phyloP scores from a whole-genome alignment of 2,113 vertebrate genomes.

The Poeciliopsis turrubarensis region DNA sequence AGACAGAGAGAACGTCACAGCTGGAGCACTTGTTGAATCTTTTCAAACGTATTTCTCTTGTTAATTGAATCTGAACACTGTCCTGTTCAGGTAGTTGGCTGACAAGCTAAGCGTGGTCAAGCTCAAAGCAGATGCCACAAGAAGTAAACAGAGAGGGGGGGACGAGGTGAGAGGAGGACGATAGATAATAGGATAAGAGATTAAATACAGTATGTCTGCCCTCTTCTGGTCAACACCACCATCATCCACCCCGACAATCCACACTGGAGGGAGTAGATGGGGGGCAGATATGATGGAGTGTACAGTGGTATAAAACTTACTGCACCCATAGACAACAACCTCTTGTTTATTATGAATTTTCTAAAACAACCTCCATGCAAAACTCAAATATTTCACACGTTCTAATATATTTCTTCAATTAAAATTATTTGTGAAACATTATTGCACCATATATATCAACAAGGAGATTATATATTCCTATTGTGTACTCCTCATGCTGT shows the following conservation, averaged over 20 bases:
- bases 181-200: slow-evolving; percentile 64
- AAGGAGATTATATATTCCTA: slow-evolving; percentile 64
- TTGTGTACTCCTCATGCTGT: slow-evolving; percentile 67
- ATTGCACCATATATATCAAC: slow-evolving; percentile 32
- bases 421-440: slow-evolving; percentile 58
- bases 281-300: not conserved
- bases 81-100: slow-evolving; percentile 7
- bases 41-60: not conserved
- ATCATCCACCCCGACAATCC: slow-evolving; percentile 51
- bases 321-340: not conserved
- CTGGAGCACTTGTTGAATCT: not conserved
- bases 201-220: slow-evolving; percentile 87
- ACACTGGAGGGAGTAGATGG: slow-evolving; percentile 8
- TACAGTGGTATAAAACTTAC: not conserved
- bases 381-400: slow-evolving; percentile 1
- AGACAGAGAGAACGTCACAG: not conserved
- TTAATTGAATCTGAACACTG: not conserved
- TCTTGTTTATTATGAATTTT: not conserved
- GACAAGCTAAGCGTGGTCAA: not conserved
- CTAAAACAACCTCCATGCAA: slow-evolving; percentile 23
- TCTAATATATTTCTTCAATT: slow-evolving; percentile 42
- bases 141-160: not conserved
- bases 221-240: slow-evolving; percentile 84
- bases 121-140: slow-evolving; percentile 24
- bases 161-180: slow-evolving; percentile 11